Evolutionary conservation across 2,797 vertebrate genomes (phyloP).

Genomic region (Danio albolineatus): DNA sequence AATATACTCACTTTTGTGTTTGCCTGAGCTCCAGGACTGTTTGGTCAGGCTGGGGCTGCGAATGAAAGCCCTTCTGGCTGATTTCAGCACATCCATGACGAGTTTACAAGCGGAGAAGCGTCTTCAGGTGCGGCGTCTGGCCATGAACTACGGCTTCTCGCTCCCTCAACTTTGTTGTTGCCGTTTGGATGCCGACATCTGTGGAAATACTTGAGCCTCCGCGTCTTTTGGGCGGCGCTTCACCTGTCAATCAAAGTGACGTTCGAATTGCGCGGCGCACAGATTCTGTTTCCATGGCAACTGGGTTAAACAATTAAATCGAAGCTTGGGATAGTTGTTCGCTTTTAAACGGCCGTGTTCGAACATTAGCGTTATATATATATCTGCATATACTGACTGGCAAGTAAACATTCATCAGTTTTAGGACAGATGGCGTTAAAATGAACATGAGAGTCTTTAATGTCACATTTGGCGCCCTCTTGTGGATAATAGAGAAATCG

Average conservation of each 20-base stretch:
- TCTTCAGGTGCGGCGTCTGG: constrained; percentile 10
- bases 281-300: constrained; percentile 20
- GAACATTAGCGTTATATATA: background rate
- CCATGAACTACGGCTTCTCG: constrained; percentile 10
- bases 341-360: background rate
- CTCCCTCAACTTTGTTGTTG: constrained; percentile 42
- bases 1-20: constrained; percentile 82
- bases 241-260: constrained; percentile 39
- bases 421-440: background rate
- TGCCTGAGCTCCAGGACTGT: constrained; percentile 78
- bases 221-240: constrained; percentile 57
- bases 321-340: background rate
- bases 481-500: constrained; percentile 42
- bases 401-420: background rate
- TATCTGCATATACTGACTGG: background rate
- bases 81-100: constrained; percentile 84
- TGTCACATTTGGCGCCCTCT: constrained; percentile 28
- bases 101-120: background rate
- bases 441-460: background rate
- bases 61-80: constrained; percentile 83
- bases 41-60: constrained; percentile 84
- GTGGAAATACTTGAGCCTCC: constrained; percentile 45
- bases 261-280: background rate
- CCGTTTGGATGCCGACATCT: constrained; percentile 51
- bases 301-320: background rate